Base-by-base conservation (phyloP, 2,888 invertebrate species). In the Eulithis testata region DNA sequence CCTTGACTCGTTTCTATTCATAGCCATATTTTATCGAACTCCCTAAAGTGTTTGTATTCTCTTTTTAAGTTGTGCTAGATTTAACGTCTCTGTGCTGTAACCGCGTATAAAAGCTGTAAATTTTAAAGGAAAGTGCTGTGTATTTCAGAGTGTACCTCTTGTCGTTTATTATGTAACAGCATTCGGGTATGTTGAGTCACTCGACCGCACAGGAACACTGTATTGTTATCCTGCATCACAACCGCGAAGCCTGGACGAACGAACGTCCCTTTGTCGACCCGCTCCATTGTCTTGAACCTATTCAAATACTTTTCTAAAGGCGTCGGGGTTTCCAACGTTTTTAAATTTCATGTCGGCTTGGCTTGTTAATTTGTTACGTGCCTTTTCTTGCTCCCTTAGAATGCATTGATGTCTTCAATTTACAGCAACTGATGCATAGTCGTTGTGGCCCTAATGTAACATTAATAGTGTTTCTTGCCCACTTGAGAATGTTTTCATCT, bases 131-230 rank as follows among this genome's bases (percentile, higher is more conserved):
- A 72, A 71, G 63, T 60, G 37, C 54, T 57, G 37, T 57, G 31
- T 68, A 60, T 68, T 62, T 64, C 11, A 52, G 53, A 36, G 37
- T 52, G 40, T 60, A 64, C 43, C 63, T 31, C 44, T 63, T 55
- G 60, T 65, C 37, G 55, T 60, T 64, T 72, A 72, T 74, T 81
- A 79, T 76, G 75, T 80, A 70, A 80, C 74, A 81, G 75, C 79
- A 86, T 85, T 83, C 84, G 82, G 87, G 86, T 76, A 80, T 79
- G 83, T 84, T 83, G 86, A 86, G 81, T 81, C 87, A 87, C 81
- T 85, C 84, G 89, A 87, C 88, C 88, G 86, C 87, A 85, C 88
- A 85, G 84, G 84, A 84, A 83, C 85, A 78, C 70, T 76, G 89
- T 90, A 85, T 79, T 89, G 89, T 89, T 85, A 80, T 82, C 81